Conservation (phyloP, 1,140 invertebrate species). For the Asbolus verrucosus region DNA sequence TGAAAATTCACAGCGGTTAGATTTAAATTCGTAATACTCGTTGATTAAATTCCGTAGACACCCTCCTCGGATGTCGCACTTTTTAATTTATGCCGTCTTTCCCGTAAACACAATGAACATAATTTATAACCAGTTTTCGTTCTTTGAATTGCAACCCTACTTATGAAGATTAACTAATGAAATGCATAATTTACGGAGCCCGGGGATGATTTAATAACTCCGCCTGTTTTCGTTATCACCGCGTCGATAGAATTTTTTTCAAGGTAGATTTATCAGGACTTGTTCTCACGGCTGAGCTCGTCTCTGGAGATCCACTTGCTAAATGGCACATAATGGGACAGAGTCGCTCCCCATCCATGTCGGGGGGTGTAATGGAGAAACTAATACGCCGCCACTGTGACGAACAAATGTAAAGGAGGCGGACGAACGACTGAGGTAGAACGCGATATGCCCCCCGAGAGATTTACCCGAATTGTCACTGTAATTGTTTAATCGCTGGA, state of each 20-base stretch:
- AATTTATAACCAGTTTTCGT: conserved; percentile 55
- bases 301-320: conserved; percentile 45
- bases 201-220: conserved; percentile 38
- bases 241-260: background rate
- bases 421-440: conserved; percentile 31
- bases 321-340: conserved; percentile 48
- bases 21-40: conserved; percentile 25
- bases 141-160: conserved; percentile 55
- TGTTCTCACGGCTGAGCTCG: conserved; percentile 42
- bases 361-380: conserved; percentile 24
- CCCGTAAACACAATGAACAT: conserved; percentile 35
- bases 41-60: conserved; percentile 31
- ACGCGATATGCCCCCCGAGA: conserved; percentile 38
- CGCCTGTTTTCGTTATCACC: conserved; percentile 9
- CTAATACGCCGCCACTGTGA: conserved; percentile 34
- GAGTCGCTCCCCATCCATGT: conserved; percentile 19
- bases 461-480: conserved; percentile 35
- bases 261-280: no score
- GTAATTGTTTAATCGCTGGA: conserved; percentile 47
- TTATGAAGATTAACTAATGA: conserved; percentile 57
- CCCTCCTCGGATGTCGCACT: conserved; percentile 32
- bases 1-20: conserved; percentile 23
- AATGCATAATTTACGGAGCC: conserved; percentile 52
- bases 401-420: conserved; percentile 27
- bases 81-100: conserved; percentile 38